phyloP scores from a whole-genome alignment of 2,797 vertebrate genomes.

The Cyprinella venusta region DNA sequence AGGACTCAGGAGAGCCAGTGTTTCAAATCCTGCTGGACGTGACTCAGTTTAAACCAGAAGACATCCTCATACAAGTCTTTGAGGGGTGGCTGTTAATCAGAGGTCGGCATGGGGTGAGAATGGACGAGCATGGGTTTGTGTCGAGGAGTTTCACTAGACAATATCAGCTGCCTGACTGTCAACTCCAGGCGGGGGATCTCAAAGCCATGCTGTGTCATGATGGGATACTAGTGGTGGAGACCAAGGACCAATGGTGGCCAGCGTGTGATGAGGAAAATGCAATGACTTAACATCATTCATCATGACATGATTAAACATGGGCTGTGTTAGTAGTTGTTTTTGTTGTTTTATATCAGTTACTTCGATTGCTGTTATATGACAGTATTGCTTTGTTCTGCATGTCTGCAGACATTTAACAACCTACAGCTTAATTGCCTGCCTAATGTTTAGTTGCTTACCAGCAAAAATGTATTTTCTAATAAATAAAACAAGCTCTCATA shows the following conservation, averaged over 20 bases:
- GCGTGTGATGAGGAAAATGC: conserved; percentile 41
- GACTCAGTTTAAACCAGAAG: conserved; percentile 84
- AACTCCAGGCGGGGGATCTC: conserved; percentile 74
- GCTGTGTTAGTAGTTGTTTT: neutral
- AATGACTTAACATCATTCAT: neutral
- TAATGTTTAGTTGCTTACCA: neutral
- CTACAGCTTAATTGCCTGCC: neutral
- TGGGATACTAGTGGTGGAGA: conserved; percentile 84
- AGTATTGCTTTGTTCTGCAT: too few relatives aligned
- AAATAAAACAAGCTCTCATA: neutral
- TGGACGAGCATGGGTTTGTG: conserved; percentile 85
- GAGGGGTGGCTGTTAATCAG: conserved; percentile 85
- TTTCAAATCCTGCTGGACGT: conserved; percentile 82
- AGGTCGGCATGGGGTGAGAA: conserved; percentile 78
- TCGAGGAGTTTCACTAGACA: conserved; percentile 83
- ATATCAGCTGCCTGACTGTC: conserved; percentile 77
- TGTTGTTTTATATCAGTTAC: neutral
- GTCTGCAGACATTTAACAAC: neutral
- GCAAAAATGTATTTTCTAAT: neutral
- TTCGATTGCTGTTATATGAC: neutral
- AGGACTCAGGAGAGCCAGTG: conserved; percentile 41
- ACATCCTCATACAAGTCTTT: conserved; percentile 85
- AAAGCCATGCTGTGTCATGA: conserved; percentile 82
- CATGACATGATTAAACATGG: neutral
- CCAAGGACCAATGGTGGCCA: conserved; percentile 66